phyloP scores from a whole-genome alignment of 1,140 invertebrate species.

The Cydia fagiglandana region DNA sequence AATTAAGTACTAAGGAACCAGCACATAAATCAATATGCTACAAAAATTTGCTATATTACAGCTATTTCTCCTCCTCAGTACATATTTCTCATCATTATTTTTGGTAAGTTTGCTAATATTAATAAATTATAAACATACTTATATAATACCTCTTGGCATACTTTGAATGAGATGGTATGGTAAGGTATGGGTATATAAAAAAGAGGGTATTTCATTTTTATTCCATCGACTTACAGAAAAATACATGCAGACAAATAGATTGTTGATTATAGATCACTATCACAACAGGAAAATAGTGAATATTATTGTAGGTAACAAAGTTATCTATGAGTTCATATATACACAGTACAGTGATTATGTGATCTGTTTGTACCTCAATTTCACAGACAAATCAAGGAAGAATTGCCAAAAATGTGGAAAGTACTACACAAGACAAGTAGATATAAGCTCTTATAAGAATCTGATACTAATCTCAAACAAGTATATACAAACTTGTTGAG shows the following conservation, averaged over 20 bases:
- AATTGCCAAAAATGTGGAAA: conserved; percentile 49
- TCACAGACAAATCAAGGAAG: background rate
- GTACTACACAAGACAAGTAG: conserved; percentile 15
- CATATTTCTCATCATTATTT: too few relatives aligned
- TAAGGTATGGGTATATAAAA: background rate
- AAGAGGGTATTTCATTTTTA: background rate
- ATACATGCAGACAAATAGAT: background rate
- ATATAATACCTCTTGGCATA: too few relatives aligned
- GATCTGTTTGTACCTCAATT: background rate
- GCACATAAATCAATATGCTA: too few relatives aligned
- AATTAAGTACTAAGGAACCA: too few relatives aligned
- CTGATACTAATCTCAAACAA: conserved; percentile 5
- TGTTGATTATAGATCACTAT: background rate
- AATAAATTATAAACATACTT: too few relatives aligned
- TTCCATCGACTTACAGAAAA: background rate
- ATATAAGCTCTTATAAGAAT: conserved; percentile 19
- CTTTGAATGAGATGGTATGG: background rate
- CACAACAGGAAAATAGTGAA: conserved; percentile 15
- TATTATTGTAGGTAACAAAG: background rate
- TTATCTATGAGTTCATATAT: background rate
- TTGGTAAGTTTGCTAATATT: too few relatives aligned
- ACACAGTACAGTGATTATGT: background rate
- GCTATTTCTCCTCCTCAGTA: too few relatives aligned
- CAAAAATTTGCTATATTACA: too few relatives aligned
- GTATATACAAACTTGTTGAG: conserved; percentile 29